Conservation (phyloP, 1,140 invertebrate genomes). For the Meteorus sp. region DNA sequence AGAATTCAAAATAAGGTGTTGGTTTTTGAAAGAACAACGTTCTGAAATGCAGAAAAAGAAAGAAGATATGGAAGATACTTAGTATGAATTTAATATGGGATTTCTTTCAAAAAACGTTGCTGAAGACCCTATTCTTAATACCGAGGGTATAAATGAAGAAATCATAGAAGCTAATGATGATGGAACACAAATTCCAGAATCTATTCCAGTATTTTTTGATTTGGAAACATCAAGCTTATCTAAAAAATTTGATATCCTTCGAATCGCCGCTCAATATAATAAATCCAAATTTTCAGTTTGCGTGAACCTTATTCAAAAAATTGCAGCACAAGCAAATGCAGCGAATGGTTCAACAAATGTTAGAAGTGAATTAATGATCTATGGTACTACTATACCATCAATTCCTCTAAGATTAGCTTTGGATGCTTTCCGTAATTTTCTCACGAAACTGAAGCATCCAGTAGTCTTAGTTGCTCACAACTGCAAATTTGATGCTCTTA, state of each 20-base stretch:
- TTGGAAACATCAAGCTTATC: constrained; percentile 20
- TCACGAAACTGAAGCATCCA: not conserved
- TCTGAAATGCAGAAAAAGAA: constrained; percentile 1
- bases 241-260: constrained; percentile 11
- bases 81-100: constrained; percentile 12
- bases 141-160: constrained; percentile 5
- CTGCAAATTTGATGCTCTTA: constrained; percentile 4
- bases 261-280: constrained; percentile 17
- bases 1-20: constrained; percentile 4
- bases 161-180: not conserved
- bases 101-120: constrained; percentile 2
- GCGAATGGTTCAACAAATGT: constrained; percentile 19
- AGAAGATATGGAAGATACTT: not conserved
- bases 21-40: constrained; percentile 4
- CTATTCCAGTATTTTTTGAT: constrained; percentile 16
- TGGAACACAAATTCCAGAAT: constrained; percentile 1
- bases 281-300: constrained; percentile 15
- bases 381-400: constrained; percentile 11
- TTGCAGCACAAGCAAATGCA: constrained; percentile 8
- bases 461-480: constrained; percentile 8
- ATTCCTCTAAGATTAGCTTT: constrained; percentile 10
- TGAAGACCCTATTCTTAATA: not conserved
- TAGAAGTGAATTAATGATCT: constrained; percentile 13
- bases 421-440: not conserved
- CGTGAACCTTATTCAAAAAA: constrained; percentile 15